phyloP scores from a whole-genome alignment of 2,113 vertebrate genomes.

The Eretmodus cyanostictus region DNA sequence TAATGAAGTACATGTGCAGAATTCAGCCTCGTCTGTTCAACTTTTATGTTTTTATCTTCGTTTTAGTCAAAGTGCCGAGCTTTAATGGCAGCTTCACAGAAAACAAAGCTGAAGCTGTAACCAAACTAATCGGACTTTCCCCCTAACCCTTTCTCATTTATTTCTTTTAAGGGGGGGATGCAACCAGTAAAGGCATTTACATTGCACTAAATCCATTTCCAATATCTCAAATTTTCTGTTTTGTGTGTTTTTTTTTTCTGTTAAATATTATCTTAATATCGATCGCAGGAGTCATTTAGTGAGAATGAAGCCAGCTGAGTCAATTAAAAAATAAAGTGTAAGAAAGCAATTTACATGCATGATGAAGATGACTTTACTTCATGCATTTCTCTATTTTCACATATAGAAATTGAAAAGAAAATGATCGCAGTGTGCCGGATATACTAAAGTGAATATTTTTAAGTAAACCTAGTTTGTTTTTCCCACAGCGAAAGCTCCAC shows the following conservation, averaged over 20 bases:
- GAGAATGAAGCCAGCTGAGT: background rate
- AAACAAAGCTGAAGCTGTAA: background rate
- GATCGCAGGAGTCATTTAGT: background rate
- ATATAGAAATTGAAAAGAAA: background rate
- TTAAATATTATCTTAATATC: background rate
- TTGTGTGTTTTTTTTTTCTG: background rate
- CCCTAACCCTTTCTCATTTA: background rate
- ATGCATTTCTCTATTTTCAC: background rate
- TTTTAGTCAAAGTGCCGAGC: background rate
- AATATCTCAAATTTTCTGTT: background rate
- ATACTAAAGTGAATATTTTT: slow-evolving; percentile 1
- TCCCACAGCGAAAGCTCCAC: background rate
- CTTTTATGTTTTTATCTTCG: background rate
- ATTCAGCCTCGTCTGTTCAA: background rate
- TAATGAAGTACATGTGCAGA: background rate
- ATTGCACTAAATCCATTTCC: background rate
- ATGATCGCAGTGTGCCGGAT: background rate
- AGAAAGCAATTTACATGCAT: background rate
- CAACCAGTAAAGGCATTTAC: background rate
- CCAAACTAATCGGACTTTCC: background rate
- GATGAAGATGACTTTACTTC: background rate
- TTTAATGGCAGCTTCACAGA: background rate
- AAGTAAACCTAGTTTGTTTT: background rate
- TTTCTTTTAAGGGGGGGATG: background rate
- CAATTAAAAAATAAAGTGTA: background rate